phyloP scores from a whole-genome alignment of 2,113 vertebrate species.

The Patagioenas fasciata region DNA sequence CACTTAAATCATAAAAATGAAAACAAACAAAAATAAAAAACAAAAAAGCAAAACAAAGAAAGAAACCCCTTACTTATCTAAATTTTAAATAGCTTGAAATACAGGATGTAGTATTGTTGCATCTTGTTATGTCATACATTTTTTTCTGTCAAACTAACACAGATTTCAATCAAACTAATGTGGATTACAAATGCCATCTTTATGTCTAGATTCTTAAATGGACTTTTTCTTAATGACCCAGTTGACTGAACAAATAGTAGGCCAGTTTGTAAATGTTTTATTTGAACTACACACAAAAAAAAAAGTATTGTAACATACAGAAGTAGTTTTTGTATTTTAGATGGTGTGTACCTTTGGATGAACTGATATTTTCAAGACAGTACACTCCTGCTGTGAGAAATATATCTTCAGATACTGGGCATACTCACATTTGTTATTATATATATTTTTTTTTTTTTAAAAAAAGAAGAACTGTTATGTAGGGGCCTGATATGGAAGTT shows the following conservation, averaged over 20 bases:
- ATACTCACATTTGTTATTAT: not conserved
- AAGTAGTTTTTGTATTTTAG: not conserved
- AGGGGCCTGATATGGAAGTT: fast-evolving
- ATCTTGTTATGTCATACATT: not conserved
- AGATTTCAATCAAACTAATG: not conserved
- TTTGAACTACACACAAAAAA: not conserved
- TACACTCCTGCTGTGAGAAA: not conserved
- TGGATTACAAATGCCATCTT: not conserved
- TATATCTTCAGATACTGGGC: not conserved
- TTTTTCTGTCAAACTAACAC: not conserved
- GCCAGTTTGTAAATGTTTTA: not conserved
- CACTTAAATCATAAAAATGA: fast-evolving
- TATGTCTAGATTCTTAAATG: not conserved
- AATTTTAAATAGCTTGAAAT: not conserved
- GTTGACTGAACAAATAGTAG: not conserved
- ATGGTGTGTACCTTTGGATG: not conserved
- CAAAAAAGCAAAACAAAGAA: not conserved
- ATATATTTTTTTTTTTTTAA: not conserved
- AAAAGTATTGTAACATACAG: not conserved
- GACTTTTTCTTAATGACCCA: not conserved
- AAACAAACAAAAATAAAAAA: not conserved
- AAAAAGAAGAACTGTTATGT: not conserved
- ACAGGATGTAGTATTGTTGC: not conserved
- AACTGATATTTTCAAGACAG: not conserved
- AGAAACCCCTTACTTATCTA: not conserved